Percentiles rank a stretch among this genome's conserved stretches.
phyloP scores from a whole-genome alignment of 2,797 vertebrate species.

The Epinephelus awoara region DNA sequence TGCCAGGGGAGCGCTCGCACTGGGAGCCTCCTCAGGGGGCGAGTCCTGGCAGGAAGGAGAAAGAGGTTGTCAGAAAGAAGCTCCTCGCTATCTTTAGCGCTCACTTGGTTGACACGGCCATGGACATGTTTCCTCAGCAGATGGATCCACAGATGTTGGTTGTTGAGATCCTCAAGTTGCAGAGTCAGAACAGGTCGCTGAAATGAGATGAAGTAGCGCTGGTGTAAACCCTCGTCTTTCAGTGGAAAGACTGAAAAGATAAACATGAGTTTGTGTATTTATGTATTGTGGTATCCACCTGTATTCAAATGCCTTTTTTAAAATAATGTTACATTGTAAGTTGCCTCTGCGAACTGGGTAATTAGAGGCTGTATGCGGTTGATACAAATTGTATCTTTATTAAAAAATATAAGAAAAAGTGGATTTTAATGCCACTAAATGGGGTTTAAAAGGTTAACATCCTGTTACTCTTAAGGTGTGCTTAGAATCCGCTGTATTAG shows the following conservation, averaged over 20 bases:
- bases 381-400: conserved; percentile 80
- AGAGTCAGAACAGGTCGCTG: conserved; percentile 67
- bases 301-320: conserved; percentile 17
- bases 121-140: conserved; percentile 80
- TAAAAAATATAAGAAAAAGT: conserved; percentile 5
- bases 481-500: background rate
- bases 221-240: conserved; percentile 19
- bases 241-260: conserved; percentile 39
- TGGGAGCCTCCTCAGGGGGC: conserved; percentile 53
- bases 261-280: conserved; percentile 53
- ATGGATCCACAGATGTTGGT: conserved; percentile 82
- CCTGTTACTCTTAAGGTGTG: background rate
- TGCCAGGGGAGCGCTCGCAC: background rate
- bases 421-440: conserved; percentile 8
- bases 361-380: conserved; percentile 49
- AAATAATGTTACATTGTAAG: conserved; percentile 12
- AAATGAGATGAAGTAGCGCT: conserved; percentile 39
- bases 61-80: conserved; percentile 81
- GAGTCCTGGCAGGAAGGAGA: conserved; percentile 41
- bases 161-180: conserved; percentile 81
- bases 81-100: conserved; percentile 83
- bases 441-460: background rate
- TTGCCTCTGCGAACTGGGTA: conserved; percentile 10
- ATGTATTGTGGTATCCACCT: conserved; percentile 77
- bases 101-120: conserved; percentile 81